A percentile compares a stretch with the other conserved stretches of the same genome.
These are phyloP conservation scores for Tachystola acroxantha DNA, from an alignment of 2,888 invertebrate species.

Conservation along the genomic window DNA sequence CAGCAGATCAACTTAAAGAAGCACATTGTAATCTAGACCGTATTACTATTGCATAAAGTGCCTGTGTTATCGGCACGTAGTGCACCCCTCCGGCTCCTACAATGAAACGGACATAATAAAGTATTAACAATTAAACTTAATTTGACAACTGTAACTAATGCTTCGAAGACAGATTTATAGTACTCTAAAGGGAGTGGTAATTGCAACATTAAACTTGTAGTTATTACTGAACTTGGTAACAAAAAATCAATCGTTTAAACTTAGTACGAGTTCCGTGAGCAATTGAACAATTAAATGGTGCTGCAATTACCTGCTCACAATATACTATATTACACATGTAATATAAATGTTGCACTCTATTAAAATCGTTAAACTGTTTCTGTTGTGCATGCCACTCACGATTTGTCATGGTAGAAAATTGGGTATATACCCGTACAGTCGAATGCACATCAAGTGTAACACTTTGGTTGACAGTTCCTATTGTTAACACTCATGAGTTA, in stretches of 20 bases:
- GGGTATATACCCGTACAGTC: no score
- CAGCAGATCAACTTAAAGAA: no score
- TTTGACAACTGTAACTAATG: not conserved
- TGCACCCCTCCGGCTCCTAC: no score
- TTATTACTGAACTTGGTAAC: conserved; percentile 5
- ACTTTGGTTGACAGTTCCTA: no score
- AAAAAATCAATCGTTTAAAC: conserved; percentile 3
- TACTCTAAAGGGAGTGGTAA: not conserved
- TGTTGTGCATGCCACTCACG: conserved; percentile 12
- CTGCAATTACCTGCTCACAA: not conserved
- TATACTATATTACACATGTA: not conserved
- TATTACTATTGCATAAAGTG: no score
- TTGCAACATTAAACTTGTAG: conserved; percentile 12
- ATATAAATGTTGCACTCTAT: conserved; percentile 1
- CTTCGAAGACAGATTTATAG: no score
- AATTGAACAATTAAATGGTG: conserved; percentile 6
- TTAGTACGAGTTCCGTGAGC: conserved; percentile 2
- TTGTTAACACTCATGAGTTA: no score
- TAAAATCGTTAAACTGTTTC: conserved; percentile 13
- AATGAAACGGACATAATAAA: not conserved
- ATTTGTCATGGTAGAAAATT: conserved; percentile 13
- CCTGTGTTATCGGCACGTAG: no score
- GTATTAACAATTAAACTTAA: conserved; percentile 9
- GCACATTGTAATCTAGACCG: no score
- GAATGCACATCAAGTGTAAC: no score